These are phyloP conservation scores for Anseranas semipalmata DNA, from an alignment of 2,113 vertebrate species.

Conservation along the genomic window DNA sequence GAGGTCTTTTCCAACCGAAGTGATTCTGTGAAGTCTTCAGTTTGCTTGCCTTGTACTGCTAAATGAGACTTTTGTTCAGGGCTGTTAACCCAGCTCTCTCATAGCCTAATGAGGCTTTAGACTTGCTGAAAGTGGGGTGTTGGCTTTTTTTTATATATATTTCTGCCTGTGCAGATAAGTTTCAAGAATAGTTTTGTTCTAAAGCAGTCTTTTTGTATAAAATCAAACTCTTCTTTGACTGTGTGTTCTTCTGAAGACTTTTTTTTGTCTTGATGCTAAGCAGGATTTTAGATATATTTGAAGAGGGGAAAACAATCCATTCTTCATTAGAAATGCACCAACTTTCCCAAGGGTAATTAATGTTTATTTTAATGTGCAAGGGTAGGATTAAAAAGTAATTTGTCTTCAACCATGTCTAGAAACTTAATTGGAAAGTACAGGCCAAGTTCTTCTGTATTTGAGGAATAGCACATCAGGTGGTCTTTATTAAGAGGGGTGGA, in stretches of 20 bases:
- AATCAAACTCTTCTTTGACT: background rate
- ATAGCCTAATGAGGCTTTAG: background rate
- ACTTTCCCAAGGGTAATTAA: background rate
- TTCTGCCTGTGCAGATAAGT: background rate
- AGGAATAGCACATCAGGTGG: background rate
- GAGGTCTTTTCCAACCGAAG: too few species aligned
- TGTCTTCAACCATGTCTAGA: background rate
- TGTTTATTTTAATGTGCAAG: background rate
- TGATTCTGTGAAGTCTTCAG: background rate
- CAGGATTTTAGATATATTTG: background rate
- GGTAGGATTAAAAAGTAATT: background rate
- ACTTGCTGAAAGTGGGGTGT: background rate
- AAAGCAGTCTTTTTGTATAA: background rate
- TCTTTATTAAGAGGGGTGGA: background rate
- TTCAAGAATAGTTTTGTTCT: background rate
- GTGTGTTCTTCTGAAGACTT: background rate
- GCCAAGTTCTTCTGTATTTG: background rate
- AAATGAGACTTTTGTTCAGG: background rate
- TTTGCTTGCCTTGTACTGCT: background rate
- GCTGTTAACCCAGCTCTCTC: background rate
- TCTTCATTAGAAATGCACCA: background rate
- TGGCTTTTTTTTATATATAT: background rate
- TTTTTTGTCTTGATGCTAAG: background rate
- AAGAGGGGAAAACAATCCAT: accelerated
- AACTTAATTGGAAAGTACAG: background rate